Conservation (phyloP, 2,888 invertebrate species). For the Theretra japonica region DNA sequence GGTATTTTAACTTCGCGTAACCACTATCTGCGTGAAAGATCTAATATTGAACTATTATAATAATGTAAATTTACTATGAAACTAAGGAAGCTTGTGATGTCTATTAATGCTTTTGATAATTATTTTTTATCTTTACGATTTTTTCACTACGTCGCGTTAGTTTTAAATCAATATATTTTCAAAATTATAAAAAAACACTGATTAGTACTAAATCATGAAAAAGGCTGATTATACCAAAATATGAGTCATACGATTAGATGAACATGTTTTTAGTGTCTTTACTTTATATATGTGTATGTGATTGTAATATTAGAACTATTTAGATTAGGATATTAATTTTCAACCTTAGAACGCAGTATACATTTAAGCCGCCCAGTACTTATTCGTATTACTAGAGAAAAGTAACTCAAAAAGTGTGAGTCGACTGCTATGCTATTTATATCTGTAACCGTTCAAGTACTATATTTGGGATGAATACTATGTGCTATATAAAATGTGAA, state of each 20-base stretch:
- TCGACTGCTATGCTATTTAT: not conserved
- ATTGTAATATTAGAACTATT: not conserved
- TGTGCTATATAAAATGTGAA: too few relatives aligned
- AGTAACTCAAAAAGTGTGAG: not conserved
- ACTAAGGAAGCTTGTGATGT: slow-evolving; percentile 13
- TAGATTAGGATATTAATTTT: not conserved
- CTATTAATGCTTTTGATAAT: not conserved
- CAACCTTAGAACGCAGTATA: slow-evolving; percentile 1
- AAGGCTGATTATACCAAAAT: not conserved
- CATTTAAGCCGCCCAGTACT: too few relatives aligned
- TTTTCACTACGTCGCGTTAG: not conserved
- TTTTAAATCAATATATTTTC: not conserved
- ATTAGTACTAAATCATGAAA: not conserved
- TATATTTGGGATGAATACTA: not conserved
- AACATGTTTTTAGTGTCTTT: too few relatives aligned
- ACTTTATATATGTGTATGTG: not conserved
- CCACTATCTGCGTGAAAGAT: not conserved
- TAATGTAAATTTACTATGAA: slow-evolving; percentile 21
- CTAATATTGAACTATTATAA: slow-evolving; percentile 29
- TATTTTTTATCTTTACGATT: not conserved
- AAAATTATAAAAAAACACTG: not conserved
- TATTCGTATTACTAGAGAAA: not conserved
- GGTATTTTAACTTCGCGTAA: not conserved
- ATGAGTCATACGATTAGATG: not conserved
- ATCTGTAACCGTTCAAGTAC: not conserved